A percentile compares a stretch with the other conserved stretches of the same genome.
Conservation (phyloP, 2,797 vertebrate genomes). For the Clarias fuscus region DNA sequence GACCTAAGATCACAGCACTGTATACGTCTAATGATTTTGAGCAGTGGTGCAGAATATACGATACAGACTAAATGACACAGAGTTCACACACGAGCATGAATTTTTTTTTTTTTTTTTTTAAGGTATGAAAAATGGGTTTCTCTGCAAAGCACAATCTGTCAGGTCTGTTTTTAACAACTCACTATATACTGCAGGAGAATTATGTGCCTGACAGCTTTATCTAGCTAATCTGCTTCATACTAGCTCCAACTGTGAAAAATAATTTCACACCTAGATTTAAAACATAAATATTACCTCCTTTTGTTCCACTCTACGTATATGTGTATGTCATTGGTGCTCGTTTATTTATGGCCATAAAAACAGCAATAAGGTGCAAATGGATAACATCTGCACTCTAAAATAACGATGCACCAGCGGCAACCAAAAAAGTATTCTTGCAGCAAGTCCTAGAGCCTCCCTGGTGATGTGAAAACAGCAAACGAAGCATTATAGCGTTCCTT, state of each 20-base stretch:
- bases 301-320: not conserved
- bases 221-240: not conserved
- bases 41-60: not conserved
- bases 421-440: not conserved
- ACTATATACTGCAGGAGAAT: not conserved
- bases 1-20: not conserved
- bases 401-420: not conserved
- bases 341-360: not conserved
- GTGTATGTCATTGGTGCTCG: not conserved
- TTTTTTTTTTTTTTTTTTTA: not conserved
- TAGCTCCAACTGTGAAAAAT: not conserved
- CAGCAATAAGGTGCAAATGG: not conserved
- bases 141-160: not conserved
- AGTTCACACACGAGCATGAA: not conserved
- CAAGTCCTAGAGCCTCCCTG: not conserved
- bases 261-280: not conserved
- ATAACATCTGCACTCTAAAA: not conserved
- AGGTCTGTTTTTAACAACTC: not conserved
- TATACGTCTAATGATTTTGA: not conserved
- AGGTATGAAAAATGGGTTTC: not conserved
- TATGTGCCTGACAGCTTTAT: not conserved
- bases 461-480: not conserved
- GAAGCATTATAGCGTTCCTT: not conserved
- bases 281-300: not conserved
- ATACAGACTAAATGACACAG: conserved; percentile 2